Conservation (phyloP, 2,113 vertebrate species). For the Anolis sagrei region DNA sequence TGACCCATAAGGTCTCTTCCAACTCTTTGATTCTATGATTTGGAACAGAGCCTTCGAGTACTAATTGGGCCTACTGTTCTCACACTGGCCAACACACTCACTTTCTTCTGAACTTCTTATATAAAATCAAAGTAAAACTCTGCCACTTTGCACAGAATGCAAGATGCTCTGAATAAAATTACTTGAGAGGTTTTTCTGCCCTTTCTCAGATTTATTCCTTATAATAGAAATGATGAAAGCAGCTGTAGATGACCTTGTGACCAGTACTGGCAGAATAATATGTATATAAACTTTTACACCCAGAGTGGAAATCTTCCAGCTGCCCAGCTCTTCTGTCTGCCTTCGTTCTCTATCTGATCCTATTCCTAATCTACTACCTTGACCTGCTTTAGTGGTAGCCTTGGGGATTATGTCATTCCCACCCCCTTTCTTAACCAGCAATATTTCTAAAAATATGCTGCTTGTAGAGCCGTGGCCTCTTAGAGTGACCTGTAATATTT, state of each 20-base stretch:
- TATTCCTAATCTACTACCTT: conserved; percentile 26
- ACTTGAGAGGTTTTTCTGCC: background rate
- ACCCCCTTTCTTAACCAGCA: background rate
- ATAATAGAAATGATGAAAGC: conserved; percentile 14
- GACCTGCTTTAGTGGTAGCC: conserved; percentile 8
- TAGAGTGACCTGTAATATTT: conserved; percentile 29
- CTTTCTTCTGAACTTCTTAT: background rate
- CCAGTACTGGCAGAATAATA: background rate
- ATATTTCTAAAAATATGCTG: conserved; percentile 18
- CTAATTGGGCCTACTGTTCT: too few relatives aligned
- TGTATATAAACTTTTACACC: conserved; percentile 12
- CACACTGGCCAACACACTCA: too few relatives aligned
- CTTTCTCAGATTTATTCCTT: background rate
- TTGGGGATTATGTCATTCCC: conserved; percentile 2
- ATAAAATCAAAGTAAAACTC: background rate
- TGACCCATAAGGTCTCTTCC: too few relatives aligned
- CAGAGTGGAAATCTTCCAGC: conserved; percentile 4
- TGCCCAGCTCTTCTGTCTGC: background rate
- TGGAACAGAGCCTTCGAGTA: too few relatives aligned
- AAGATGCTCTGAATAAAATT: background rate
- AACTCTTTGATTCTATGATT: too few relatives aligned
- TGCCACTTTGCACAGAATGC: background rate
- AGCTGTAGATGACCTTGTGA: conserved; percentile 38
- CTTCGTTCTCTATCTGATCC: background rate
- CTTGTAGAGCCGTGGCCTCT: background rate